Evolutionary conservation across 2,888 invertebrate genomes (phyloP), one percentile per base, ranked within the genome.

Genomic region (Yponomeuta sedellus): DNA sequence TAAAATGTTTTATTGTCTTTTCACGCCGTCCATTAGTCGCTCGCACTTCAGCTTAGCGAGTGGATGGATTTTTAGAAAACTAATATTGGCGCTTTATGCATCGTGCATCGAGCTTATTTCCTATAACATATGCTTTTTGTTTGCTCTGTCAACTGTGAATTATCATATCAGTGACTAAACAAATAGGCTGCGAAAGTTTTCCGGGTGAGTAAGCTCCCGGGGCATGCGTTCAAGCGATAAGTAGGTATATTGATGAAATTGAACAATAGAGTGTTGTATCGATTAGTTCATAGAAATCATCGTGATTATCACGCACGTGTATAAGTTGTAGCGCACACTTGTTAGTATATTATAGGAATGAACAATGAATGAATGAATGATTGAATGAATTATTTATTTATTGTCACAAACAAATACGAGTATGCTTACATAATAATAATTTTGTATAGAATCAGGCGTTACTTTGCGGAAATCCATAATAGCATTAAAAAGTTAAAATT

Each of bases 1-100:
- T 85, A 79, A 81, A 81, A 75, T 69, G 73, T 79, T 83, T 84
- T 82, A 86, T 81, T 77, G 76, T 73, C 73, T 77, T 83, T 79
- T 77, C 77, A 75, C 75, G 69, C 71, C 71, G 74, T 69, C 77
- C 72, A 76, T 81, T 78, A 75, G 75, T 72, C 66, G 70, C 69
- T 74, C 11, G 19, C 44, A 44, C 20, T 10, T 19, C 19, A 10
- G 40, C 20, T 20, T 20, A 52, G 16, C 52, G 52, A 52, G 25
- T 10, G 20, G 25, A 64, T 56, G 19, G 57, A 58, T 39, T 34
- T 62, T 62, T 39, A 10, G 62, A 62, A 59, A 62, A 62, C 62
- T 62, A 34, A n/a, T 16, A 39, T n/a, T 39, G 62, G 19, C 11
- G 5, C 22, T 59, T 20, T 59, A 20, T 8, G 11, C 20, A 20